phyloP scores from a whole-genome alignment of 2,888 invertebrate species.

The Dorcus hopei region DNA sequence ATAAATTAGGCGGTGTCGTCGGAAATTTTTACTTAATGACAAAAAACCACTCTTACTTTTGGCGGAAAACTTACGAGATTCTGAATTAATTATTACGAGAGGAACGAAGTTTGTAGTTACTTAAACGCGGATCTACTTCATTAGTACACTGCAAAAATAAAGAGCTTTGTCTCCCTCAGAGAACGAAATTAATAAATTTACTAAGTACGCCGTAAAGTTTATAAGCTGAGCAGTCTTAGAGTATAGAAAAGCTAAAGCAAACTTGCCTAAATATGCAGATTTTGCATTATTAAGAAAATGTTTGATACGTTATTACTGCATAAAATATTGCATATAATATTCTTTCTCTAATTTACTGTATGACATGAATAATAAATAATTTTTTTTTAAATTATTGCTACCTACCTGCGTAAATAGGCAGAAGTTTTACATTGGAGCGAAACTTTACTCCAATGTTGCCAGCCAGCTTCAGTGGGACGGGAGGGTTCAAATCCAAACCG shows the following conservation, averaged over 20 bases:
- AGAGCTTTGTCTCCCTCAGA: slow-evolving; percentile 28
- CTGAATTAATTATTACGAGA: slow-evolving; percentile 15
- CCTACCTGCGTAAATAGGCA: no score
- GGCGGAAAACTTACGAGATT: slow-evolving; percentile 14
- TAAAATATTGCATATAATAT: no score
- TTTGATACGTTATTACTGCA: background rate
- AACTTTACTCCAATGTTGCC: no score
- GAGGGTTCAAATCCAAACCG: no score
- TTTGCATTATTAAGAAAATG: background rate
- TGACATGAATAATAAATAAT: no score
- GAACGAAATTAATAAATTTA: slow-evolving; percentile 34
- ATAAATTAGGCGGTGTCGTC: no score
- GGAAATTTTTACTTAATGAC: background rate
- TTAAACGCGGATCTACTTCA: slow-evolving; percentile 19
- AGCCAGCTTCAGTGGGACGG: no score
- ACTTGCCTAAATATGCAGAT: slow-evolving; percentile 6
- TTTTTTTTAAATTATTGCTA: no score
- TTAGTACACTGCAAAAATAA: slow-evolving; percentile 25
- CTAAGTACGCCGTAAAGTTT: slow-evolving; percentile 32
- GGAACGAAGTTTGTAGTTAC: slow-evolving; percentile 15
- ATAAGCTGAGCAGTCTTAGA: slow-evolving; percentile 28
- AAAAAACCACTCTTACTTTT: slow-evolving; percentile 3
- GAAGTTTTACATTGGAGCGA: no score
- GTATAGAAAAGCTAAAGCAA: slow-evolving; percentile 17
- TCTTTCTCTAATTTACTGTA: no score